These are phyloP conservation scores for Sylvilagus floridanus DNA, from an alignment of 2,797 vertebrate genomes.

Conservation along the genomic window DNA sequence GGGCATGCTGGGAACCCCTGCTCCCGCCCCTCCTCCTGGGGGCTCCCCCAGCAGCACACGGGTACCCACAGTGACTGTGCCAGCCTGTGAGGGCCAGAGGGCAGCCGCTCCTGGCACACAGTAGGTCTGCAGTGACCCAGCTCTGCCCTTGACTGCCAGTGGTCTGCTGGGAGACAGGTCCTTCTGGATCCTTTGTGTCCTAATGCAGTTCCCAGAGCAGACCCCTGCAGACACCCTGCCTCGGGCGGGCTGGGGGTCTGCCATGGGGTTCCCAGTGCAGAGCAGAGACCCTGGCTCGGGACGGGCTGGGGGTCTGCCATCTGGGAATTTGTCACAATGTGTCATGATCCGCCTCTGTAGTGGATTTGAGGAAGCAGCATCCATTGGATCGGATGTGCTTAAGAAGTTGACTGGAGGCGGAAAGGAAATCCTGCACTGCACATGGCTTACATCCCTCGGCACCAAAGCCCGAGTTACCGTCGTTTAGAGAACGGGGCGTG, in stretches of 20 bases:
- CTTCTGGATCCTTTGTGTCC: neutral
- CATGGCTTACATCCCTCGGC: neutral
- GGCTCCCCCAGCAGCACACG: neutral
- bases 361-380: neutral
- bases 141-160: neutral
- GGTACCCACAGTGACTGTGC: neutral
- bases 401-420: neutral
- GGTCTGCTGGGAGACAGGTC: neutral
- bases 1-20: neutral
- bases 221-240: too few relatives aligned
- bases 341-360: neutral
- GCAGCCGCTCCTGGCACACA: neutral
- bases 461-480: neutral
- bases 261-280: too few relatives aligned
- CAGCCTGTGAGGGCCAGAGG: neutral
- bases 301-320: too few relatives aligned
- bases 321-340: too few relatives aligned
- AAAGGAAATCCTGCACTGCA: neutral
- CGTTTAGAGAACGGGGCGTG: neutral
- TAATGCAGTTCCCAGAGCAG: accelerated
- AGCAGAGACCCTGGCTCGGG: too few relatives aligned
- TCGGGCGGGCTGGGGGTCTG: too few relatives aligned
- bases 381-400: neutral
- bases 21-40: neutral
- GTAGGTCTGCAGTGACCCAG: neutral